A percentile compares a stretch with the other conserved stretches of the same genome.
Evolutionary conservation across 37 sponge, comb jelly and placozoan species (phyloP).

Genomic region (Axinella damicornis): DNA sequence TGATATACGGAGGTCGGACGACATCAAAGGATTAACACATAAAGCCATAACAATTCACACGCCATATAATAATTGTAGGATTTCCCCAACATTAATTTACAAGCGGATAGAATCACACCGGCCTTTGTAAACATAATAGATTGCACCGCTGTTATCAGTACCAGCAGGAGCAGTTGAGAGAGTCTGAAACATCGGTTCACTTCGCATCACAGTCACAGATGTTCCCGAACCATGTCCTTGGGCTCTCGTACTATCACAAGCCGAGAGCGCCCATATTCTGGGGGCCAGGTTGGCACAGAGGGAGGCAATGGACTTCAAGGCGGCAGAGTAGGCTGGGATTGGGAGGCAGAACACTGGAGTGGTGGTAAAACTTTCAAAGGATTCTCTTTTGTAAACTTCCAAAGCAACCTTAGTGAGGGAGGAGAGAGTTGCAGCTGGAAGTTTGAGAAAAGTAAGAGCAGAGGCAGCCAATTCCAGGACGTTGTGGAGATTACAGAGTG

Average conservation of each 20-base stretch:
- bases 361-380: constrained; percentile 31
- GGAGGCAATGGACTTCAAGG: constrained; percentile 16
- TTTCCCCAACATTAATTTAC: background rate
- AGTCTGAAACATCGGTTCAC: background rate
- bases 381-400: constrained; percentile 11
- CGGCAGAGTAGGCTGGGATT: constrained; percentile 30
- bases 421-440: constrained; percentile 30
- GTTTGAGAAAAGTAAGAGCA: constrained; percentile 12
- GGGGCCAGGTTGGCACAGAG: constrained; percentile 40
- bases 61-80: background rate
- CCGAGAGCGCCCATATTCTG: constrained; percentile 8
- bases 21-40: too few species aligned
- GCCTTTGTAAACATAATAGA: constrained; percentile 4
- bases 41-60: too few species aligned
- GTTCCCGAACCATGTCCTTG: background rate
- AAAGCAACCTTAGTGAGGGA: constrained; percentile 39
- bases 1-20: too few species aligned
- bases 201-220: background rate
- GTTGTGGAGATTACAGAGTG: constrained; percentile 53
- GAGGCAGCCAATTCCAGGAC: constrained; percentile 39
- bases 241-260: background rate
- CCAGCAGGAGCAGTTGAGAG: too few species aligned
- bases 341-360: constrained; percentile 59
- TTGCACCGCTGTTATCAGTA: too few species aligned
- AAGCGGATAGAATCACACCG: background rate